These are phyloP conservation scores for Drosophila kuntzei DNA, from an alignment of 2,888 invertebrate genomes.

Conservation along the genomic window DNA sequence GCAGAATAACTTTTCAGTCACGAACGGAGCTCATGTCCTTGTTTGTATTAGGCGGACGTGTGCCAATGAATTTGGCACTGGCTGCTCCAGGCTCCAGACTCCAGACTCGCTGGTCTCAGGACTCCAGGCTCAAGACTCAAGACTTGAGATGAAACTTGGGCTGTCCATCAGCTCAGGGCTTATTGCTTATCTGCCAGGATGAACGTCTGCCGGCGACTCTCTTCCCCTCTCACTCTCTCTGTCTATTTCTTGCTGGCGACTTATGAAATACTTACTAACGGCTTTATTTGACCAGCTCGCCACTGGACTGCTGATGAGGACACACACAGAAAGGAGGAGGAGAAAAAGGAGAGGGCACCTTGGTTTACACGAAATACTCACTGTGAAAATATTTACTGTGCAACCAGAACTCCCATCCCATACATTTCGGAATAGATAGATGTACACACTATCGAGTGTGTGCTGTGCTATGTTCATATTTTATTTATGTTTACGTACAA, in stretches of 20 bases:
- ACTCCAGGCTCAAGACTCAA: background rate
- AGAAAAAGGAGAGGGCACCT: conserved; percentile 14
- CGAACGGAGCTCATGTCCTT: conserved; percentile 82
- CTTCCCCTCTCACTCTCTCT: background rate
- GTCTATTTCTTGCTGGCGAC: conserved; percentile 45
- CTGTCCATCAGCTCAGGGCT: conserved; percentile 77
- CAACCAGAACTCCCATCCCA: conserved; percentile 37
- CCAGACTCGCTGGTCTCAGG: background rate
- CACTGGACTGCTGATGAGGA: conserved; percentile 75
- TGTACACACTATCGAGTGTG: conserved; percentile 33
- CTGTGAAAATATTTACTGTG: conserved; percentile 71
- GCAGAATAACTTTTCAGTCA: conserved; percentile 79
- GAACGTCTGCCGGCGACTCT: conserved; percentile 28
- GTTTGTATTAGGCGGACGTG: conserved; percentile 83
- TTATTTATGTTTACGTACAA: conserved; percentile 80
- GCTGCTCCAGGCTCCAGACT: conserved; percentile 22
- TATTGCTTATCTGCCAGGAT: conserved; percentile 76
- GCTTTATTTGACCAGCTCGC: conserved; percentile 79
- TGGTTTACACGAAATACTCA: conserved; percentile 28
- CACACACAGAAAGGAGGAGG: background rate
- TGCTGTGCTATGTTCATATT: conserved; percentile 71
- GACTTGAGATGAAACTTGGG: conserved; percentile 61
- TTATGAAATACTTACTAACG: conserved; percentile 80
- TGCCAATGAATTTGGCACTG: conserved; percentile 70
- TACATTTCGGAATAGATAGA: background rate